These are phyloP conservation scores for Hetaerina titia DNA, from an alignment of 2,888 invertebrate species.

Conservation along the genomic window DNA sequence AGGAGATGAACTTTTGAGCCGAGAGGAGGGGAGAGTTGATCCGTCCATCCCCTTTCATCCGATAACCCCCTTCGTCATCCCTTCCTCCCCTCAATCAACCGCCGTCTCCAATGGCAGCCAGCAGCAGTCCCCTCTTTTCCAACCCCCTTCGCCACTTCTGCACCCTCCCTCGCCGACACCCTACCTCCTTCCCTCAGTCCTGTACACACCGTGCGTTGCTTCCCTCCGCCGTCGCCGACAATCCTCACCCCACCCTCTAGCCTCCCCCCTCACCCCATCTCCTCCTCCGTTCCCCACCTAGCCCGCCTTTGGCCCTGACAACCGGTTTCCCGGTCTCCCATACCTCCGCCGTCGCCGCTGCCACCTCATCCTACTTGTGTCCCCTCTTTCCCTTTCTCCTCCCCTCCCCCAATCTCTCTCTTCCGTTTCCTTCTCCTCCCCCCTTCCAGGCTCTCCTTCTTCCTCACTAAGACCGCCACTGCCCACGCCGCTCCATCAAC, in stretches of 20 bases:
- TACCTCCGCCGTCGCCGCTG: conserved; percentile 5
- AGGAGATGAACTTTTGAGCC: background rate
- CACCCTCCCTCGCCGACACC: background rate
- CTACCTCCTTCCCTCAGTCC: conserved; percentile 12
- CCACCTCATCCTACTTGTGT: conserved; percentile 9
- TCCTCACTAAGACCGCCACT: background rate
- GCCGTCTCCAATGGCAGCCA: conserved; percentile 62
- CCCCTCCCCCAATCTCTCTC: background rate
- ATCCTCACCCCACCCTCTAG: background rate
- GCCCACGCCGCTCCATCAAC: background rate
- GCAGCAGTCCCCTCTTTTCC: background rate
- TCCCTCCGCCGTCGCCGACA: background rate
- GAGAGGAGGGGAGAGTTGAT: background rate
- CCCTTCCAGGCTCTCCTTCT: background rate
- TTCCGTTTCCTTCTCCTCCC: conserved; percentile 1
- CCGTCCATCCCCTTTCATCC: background rate
- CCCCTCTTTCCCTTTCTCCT: background rate
- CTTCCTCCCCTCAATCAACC: conserved; percentile 40
- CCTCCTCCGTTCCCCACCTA: background rate
- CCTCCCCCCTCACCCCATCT: background rate
- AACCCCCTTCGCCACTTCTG: background rate
- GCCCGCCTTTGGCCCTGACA: conserved; percentile 64
- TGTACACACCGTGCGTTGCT: background rate
- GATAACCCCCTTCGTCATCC: background rate
- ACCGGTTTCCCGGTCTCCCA: conserved; percentile 53